phyloP scores from a whole-genome alignment of 2,113 vertebrate genomes.

The Lichenostomus cassidix region DNA sequence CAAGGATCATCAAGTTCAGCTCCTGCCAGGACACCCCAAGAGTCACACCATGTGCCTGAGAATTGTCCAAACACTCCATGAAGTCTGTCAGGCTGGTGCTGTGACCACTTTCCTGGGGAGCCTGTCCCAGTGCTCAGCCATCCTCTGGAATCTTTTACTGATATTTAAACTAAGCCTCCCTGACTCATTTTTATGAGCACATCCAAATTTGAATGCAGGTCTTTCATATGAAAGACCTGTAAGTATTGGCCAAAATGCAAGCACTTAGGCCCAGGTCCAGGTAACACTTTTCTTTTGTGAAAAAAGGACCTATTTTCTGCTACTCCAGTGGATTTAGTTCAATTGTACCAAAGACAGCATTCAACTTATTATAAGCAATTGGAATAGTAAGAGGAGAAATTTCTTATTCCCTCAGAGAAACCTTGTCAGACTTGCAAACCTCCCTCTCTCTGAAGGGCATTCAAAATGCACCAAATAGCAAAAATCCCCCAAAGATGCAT shows the following conservation, averaged over 20 bases:
- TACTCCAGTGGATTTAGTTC: not conserved
- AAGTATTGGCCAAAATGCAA: not conserved
- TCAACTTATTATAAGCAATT: not conserved
- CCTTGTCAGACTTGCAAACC: not conserved
- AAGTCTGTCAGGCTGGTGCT: not conserved
- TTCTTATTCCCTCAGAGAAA: not conserved
- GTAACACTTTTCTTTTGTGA: not conserved
- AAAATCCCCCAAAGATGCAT: not conserved
- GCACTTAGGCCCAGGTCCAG: not conserved
- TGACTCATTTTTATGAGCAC: not conserved
- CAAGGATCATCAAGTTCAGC: accelerated
- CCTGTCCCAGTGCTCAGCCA: not conserved
- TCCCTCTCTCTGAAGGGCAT: not conserved
- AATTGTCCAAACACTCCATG: not conserved
- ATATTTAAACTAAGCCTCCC: not conserved
- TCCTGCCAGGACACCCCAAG: not conserved
- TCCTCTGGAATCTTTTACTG: not conserved
- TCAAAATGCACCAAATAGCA: not conserved
- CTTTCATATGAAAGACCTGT: not conserved
- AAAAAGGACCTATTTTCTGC: not conserved
- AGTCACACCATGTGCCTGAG: not conserved
- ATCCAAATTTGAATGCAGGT: not conserved
- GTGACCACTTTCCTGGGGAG: too few species aligned
- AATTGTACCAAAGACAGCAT: not conserved
- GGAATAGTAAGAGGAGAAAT: not conserved